A percentile compares a stretch with the other conserved stretches of the same genome.
Conservation (phyloP, 1,140 invertebrate genomes). For the Drosophila pallidifrons region DNA sequence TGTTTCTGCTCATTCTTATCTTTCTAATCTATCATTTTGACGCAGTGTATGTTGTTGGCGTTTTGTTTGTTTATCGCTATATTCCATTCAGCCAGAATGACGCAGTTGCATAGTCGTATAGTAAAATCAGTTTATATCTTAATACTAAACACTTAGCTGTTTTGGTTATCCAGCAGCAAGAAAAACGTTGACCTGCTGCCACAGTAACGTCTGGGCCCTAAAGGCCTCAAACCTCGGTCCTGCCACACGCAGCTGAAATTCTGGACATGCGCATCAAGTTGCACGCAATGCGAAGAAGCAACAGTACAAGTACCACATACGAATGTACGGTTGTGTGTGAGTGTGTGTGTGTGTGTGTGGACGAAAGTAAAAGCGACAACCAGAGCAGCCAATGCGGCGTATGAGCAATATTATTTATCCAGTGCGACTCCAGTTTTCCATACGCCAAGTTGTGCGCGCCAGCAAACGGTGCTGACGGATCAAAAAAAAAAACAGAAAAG, state of each 20-base stretch:
- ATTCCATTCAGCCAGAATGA: constrained; percentile 8
- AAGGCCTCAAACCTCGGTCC: constrained; percentile 24
- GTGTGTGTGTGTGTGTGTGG: constrained; percentile 11
- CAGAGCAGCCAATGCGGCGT: constrained; percentile 67
- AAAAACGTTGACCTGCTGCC: constrained; percentile 42
- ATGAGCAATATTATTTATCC: constrained; percentile 65
- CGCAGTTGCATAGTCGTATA: constrained; percentile 13
- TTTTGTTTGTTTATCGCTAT: constrained; percentile 9
- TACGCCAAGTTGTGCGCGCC: constrained; percentile 67
- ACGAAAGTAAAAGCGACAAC: constrained; percentile 45
- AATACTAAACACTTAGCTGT: constrained; percentile 4
- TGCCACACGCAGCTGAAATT: constrained; percentile 40
- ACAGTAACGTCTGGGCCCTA: constrained; percentile 32
- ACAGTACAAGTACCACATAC: constrained; percentile 67
- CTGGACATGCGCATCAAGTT: constrained; percentile 68
- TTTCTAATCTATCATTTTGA: constrained; percentile 41
- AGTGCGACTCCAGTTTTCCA: constrained; percentile 76
- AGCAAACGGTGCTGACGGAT: constrained; percentile 24
- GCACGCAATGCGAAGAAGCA: constrained; percentile 65
- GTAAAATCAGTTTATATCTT: neutral
- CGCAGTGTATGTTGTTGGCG: constrained; percentile 11
- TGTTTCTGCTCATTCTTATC: constrained; percentile 24
- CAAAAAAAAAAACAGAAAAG: constrained; percentile 17
- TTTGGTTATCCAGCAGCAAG: constrained; percentile 5
- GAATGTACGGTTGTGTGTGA: constrained; percentile 11